Evolutionary conservation across 2,113 vertebrate genomes (phyloP).

Genomic region (Limanda limanda): DNA sequence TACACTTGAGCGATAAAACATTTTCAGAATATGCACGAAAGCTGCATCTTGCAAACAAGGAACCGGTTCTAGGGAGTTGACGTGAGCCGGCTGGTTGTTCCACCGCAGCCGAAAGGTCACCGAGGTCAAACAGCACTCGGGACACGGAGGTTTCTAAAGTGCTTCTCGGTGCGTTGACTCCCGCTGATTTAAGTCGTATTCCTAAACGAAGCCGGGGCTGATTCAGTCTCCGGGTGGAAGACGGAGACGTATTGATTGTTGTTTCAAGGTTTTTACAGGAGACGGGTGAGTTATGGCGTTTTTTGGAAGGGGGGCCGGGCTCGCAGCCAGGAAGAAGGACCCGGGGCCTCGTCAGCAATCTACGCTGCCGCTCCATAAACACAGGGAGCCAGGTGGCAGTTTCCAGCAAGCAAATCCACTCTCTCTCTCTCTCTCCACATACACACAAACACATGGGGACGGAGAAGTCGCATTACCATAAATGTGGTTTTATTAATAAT

Average conservation of each 20-base stretch:
- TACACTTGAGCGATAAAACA: too few relatives aligned
- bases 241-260: slow-evolving; percentile 75
- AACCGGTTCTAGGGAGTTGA: not conserved
- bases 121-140: slow-evolving; percentile 44
- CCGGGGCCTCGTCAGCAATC: slow-evolving; percentile 61
- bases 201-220: slow-evolving; percentile 31
- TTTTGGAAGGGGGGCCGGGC: slow-evolving; percentile 13
- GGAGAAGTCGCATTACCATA: slow-evolving; percentile 61
- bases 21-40: too few relatives aligned
- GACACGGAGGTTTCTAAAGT: slow-evolving; percentile 12
- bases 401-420: slow-evolving; percentile 32
- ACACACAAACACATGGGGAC: slow-evolving; percentile 33
- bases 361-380: slow-evolving; percentile 50
- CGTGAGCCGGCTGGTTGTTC: not conserved
- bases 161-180: slow-evolving; percentile 25
- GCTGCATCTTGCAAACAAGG: not conserved
- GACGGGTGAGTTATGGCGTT: slow-evolving; percentile 67
- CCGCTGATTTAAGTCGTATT: slow-evolving; percentile 58
- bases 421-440: slow-evolving; percentile 1
- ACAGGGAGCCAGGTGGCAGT: slow-evolving; percentile 33
- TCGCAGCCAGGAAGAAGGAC: slow-evolving; percentile 36
- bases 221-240: slow-evolving; percentile 60
- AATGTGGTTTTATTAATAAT: slow-evolving; percentile 85
- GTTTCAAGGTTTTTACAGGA: slow-evolving; percentile 70
- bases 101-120: not conserved